phyloP scores from a whole-genome alignment of 2,113 vertebrate genomes.

The Pedetes capensis region DNA sequence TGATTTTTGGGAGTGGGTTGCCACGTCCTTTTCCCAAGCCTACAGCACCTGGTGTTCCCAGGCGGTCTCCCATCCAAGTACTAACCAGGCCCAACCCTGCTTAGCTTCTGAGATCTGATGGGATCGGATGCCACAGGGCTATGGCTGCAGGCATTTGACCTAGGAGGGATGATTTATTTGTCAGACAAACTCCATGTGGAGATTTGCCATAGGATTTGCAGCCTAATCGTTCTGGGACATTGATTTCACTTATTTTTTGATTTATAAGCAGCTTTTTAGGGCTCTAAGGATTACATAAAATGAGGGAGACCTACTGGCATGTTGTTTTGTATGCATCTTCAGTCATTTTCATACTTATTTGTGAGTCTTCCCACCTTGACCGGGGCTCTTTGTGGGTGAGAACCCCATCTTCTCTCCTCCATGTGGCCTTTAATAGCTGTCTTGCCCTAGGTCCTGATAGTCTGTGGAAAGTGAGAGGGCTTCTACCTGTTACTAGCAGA shows the following conservation, averaged over 20 bases:
- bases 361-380: conserved; percentile 32
- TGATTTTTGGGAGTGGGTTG: too few species aligned
- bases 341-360: conserved; percentile 66
- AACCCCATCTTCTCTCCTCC: not conserved
- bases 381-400: conserved; percentile 8
- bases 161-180: conserved; percentile 17
- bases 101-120: too few species aligned
- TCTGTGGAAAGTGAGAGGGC: not conserved
- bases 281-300: conserved; percentile 67
- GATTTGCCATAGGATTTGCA: conserved; percentile 41
- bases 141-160: conserved; percentile 11
- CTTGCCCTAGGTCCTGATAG: not conserved
- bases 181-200: conserved; percentile 27
- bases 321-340: conserved; percentile 69
- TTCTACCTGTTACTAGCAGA: not conserved
- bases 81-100: too few species aligned
- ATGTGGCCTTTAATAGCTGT: fast-evolving
- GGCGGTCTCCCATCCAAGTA: too few species aligned
- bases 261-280: conserved; percentile 53
- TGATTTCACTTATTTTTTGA: conserved; percentile 63
- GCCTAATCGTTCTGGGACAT: conserved; percentile 51
- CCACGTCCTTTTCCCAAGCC: too few species aligned
- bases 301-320: conserved; percentile 66
- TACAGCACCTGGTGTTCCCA: too few species aligned
- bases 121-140: too few species aligned